Evolutionary conservation across 2,888 invertebrate species (phyloP).

Genomic region (Drosophila barbarae): DNA sequence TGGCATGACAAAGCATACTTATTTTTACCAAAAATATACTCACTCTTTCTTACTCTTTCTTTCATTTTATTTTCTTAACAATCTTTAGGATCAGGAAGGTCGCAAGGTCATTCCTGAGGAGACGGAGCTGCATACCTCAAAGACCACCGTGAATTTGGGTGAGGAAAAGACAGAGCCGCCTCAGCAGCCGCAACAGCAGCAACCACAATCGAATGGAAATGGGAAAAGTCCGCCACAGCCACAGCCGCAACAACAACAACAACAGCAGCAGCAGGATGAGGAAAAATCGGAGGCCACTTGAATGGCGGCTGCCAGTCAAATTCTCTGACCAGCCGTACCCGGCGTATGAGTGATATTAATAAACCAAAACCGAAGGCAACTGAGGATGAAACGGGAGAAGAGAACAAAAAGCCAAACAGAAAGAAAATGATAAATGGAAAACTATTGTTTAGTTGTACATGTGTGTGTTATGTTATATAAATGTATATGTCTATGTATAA

Average conservation of each 20-base stretch:
- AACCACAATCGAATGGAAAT: constrained; percentile 59
- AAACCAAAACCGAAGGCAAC: constrained; percentile 41
- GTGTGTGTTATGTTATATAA: constrained; percentile 48
- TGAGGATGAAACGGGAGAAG: neutral
- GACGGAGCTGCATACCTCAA: constrained; percentile 74
- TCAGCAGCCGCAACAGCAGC: constrained; percentile 10
- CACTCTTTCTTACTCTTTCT: constrained; percentile 10
- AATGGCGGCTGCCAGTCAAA: constrained; percentile 22
- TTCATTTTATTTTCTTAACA: neutral
- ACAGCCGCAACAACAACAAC: neutral
- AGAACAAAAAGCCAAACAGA: constrained; percentile 14
- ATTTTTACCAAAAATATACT: neutral
- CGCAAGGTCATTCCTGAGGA: constrained; percentile 85
- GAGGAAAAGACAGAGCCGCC: constrained; percentile 49
- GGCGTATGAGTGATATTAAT: constrained; percentile 71
- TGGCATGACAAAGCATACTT: constrained; percentile 9
- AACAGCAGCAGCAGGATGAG: constrained; percentile 39
- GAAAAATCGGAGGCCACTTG: constrained; percentile 49
- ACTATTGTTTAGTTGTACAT: constrained; percentile 43
- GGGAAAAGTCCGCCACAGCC: constrained; percentile 58
- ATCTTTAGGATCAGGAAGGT: constrained; percentile 79
- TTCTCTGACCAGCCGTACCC: constrained; percentile 27
- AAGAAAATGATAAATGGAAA: constrained; percentile 24
- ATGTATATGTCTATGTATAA: constrained; percentile 42
- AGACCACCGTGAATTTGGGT: constrained; percentile 54